Percentiles rank a stretch among this genome's conserved stretches.
Conservation (phyloP, 2,113 vertebrate species). For the Ophiodon elongatus region DNA sequence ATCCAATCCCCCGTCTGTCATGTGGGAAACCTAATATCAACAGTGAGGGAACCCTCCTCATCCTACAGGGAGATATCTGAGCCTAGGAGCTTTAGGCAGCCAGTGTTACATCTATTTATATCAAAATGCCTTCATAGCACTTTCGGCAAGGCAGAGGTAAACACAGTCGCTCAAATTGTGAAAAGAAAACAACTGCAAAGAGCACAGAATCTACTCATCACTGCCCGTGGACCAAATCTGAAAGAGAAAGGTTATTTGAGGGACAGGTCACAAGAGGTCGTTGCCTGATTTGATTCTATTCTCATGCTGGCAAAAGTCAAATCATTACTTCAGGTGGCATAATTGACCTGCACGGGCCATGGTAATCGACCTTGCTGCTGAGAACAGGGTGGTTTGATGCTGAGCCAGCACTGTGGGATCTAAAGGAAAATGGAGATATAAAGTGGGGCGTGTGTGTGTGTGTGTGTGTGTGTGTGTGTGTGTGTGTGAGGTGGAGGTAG, state of each 20-base stretch:
- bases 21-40: conserved; percentile 55
- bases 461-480: neutral
- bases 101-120: conserved; percentile 68
- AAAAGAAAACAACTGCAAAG: conserved; percentile 21
- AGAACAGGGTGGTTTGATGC: conserved; percentile 63
- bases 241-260: conserved; percentile 35
- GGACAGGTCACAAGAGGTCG: conserved; percentile 27
- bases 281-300: conserved; percentile 59
- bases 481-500: neutral
- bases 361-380: conserved; percentile 74
- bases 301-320: conserved; percentile 53
- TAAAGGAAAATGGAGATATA: conserved; percentile 30
- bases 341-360: conserved; percentile 67
- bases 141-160: conserved; percentile 38
- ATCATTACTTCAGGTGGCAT: conserved; percentile 69
- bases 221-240: neutral
- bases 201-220: conserved; percentile 14
- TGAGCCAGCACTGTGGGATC: conserved; percentile 72
- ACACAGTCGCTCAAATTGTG: conserved; percentile 31
- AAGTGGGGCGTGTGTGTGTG: neutral
- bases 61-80: conserved; percentile 67
- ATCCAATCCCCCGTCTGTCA: conserved; percentile 28
- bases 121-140: conserved; percentile 34
- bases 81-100: conserved; percentile 40
- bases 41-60: conserved; percentile 60